These are phyloP conservation scores for Ameiurus melas DNA, from an alignment of 2,113 vertebrate species.

Conservation along the genomic window DNA sequence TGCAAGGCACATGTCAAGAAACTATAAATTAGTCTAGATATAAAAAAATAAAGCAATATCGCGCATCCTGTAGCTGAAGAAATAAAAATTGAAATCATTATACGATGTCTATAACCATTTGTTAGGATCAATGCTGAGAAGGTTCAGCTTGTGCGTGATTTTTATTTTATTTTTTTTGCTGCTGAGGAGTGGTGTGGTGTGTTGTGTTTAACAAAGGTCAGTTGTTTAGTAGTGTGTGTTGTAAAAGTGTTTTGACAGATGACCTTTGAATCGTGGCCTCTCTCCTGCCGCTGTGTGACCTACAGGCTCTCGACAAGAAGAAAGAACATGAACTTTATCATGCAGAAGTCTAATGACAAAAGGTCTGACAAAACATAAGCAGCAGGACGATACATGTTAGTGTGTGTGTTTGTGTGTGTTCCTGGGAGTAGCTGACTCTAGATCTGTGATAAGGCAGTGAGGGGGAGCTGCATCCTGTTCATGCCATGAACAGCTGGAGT, in stretches of 20 bases:
- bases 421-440: neutral
- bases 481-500: slow-evolving; percentile 73
- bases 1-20: neutral
- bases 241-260: slow-evolving; percentile 73
- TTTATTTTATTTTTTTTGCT: slow-evolving; percentile 6
- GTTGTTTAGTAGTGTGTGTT: slow-evolving; percentile 51
- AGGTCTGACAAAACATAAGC: neutral
- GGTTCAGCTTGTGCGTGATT: neutral
- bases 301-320: slow-evolving; percentile 53
- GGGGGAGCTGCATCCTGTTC: slow-evolving; percentile 11
- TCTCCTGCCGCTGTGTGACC: slow-evolving; percentile 67
- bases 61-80: neutral
- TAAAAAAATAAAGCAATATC: neutral
- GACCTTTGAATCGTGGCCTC: slow-evolving; percentile 69
- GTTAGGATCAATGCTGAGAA: neutral
- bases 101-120: neutral
- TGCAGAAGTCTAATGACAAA: neutral
- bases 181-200: slow-evolving; percentile 39
- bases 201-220: slow-evolving; percentile 63
- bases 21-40: neutral
- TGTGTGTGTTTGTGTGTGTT: neutral
- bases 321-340: neutral
- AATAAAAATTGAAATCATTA: neutral
- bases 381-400: neutral
- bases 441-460: slow-evolving; percentile 5